phyloP scores from a whole-genome alignment of 2,888 invertebrate genomes.

The Erannis defoliaria region DNA sequence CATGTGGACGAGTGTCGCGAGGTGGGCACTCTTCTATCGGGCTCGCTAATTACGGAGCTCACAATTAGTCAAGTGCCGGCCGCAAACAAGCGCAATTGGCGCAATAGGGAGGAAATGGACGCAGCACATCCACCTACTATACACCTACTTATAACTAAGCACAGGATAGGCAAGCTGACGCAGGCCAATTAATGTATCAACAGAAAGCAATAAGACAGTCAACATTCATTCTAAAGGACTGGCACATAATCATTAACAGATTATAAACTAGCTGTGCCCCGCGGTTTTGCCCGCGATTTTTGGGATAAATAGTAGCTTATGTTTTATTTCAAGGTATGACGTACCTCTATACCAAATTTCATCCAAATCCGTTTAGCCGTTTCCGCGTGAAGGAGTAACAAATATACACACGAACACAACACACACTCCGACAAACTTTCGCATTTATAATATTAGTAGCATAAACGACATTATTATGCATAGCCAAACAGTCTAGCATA shows the following conservation, averaged over 20 bases:
- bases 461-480: background rate
- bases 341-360: too few relatives aligned
- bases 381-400: too few relatives aligned
- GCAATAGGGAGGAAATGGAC: slow-evolving; percentile 81
- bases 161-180: slow-evolving; percentile 18
- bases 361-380: too few relatives aligned
- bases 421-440: too few relatives aligned
- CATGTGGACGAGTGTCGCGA: slow-evolving; percentile 47
- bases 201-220: slow-evolving; percentile 5
- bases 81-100: slow-evolving; percentile 82
- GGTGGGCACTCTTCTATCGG: slow-evolving; percentile 66
- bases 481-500: slow-evolving; percentile 12
- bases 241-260: background rate
- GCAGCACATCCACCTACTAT: slow-evolving; percentile 64
- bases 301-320: too few relatives aligned
- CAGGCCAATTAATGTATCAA: slow-evolving; percentile 5
- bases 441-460: too few relatives aligned
- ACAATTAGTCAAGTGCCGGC: slow-evolving; percentile 78
- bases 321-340: too few relatives aligned
- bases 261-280: too few relatives aligned
- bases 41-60: slow-evolving; percentile 73
- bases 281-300: too few relatives aligned
- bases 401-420: too few relatives aligned
- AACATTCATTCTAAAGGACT: background rate
- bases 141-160: slow-evolving; percentile 54